A percentile compares a stretch with the other conserved stretches of the same genome.
Evolutionary conservation across 2,113 vertebrate genomes (phyloP).

Genomic region (Tonatia bakeri): DNA sequence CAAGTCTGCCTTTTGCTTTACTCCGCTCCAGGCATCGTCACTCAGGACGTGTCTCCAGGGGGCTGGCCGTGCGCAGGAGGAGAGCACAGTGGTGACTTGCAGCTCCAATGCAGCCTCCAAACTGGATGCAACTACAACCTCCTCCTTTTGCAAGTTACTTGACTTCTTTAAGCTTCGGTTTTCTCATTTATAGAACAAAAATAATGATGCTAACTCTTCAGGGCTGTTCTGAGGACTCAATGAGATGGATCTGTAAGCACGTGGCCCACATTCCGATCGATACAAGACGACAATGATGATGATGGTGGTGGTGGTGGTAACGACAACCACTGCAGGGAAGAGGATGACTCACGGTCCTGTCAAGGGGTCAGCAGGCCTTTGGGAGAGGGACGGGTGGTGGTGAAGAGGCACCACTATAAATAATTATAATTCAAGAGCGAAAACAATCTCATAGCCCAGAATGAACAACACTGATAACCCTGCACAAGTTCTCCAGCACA

Average conservation of each 20-base stretch:
- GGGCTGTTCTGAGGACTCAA: background rate
- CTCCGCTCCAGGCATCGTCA: background rate
- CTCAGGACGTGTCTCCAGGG: background rate
- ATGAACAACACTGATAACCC: background rate
- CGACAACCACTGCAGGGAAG: background rate
- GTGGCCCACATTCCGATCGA: background rate
- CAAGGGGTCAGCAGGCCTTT: background rate
- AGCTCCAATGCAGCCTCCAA: background rate
- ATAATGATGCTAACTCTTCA: background rate
- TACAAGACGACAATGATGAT: background rate
- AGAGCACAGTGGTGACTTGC: rapidly evolving
- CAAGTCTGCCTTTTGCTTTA: background rate
- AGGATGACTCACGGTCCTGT: background rate
- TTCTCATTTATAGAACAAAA: background rate
- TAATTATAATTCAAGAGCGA: background rate
- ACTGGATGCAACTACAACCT: background rate
- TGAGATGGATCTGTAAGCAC: background rate
- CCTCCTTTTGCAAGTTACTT: background rate
- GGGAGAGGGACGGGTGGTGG: too few relatives aligned
- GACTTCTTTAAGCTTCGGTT: background rate
- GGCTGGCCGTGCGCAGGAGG: background rate
- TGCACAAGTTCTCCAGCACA: background rate
- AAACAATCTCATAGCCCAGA: background rate
- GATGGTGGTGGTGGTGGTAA: background rate
- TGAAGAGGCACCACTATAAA: background rate